These are phyloP conservation scores for Podotricha telesiphe DNA, from an alignment of 2,888 invertebrate species.

Conservation along the genomic window DNA sequence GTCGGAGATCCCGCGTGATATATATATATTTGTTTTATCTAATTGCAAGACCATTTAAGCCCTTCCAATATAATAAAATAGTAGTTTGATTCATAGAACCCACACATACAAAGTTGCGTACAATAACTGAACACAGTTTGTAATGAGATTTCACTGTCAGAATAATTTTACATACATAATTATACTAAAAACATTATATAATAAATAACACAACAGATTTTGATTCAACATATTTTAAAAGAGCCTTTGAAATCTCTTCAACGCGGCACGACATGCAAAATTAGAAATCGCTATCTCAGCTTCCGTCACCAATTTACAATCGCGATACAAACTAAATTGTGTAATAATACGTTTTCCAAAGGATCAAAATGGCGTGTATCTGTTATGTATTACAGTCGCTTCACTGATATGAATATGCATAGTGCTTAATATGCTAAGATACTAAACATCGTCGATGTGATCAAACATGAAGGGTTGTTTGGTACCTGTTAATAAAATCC, in stretches of 20 bases:
- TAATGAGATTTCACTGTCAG: too few species aligned
- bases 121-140: too few species aligned
- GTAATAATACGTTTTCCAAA: conserved; percentile 12
- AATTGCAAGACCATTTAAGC: too few species aligned
- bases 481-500: conserved; percentile 6
- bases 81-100: too few species aligned
- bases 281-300: conserved; percentile 30
- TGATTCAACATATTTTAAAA: neutral
- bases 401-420: conserved; percentile 43
- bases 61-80: too few species aligned
- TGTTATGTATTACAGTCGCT: conserved; percentile 30
- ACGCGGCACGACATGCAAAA: conserved; percentile 23
- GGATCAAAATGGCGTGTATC: conserved; percentile 27
- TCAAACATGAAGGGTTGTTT: conserved; percentile 22
- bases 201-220: neutral
- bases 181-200: too few species aligned
- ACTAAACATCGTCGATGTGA: conserved; percentile 42
- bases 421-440: conserved; percentile 46
- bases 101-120: too few species aligned
- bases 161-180: too few species aligned
- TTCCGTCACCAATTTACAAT: conserved; percentile 12
- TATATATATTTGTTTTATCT: too few species aligned
- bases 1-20: too few species aligned
- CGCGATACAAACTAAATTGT: conserved; percentile 22
- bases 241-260: neutral